Percentiles rank a stretch among this genome's conserved stretches.
Conservation (phyloP, 2,797 vertebrate species). For the Enteromius mattozi region DNA sequence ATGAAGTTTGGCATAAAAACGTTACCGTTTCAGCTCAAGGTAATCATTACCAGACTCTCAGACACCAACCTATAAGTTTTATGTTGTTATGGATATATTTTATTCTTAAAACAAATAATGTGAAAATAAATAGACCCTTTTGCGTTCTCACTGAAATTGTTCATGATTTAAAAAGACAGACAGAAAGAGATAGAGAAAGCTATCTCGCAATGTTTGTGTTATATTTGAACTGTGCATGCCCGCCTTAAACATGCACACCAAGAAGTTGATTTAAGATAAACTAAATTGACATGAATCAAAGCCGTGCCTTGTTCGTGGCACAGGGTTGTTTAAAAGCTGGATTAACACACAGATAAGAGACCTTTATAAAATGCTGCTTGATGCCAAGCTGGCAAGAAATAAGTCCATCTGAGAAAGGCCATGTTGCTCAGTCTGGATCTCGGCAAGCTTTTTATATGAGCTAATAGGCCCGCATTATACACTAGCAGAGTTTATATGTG, state of each 20-base stretch:
- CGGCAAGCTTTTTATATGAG: constrained; percentile 8
- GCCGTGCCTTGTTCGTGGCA: background rate
- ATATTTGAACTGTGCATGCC: constrained; percentile 7
- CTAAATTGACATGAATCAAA: constrained; percentile 17
- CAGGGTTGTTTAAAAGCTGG: constrained; percentile 43
- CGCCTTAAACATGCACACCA: constrained; percentile 14
- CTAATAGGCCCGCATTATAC: background rate
- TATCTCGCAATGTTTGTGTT: constrained; percentile 25
- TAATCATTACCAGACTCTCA: constrained; percentile 15
- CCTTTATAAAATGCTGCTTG: constrained; percentile 14
- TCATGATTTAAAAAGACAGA: background rate
- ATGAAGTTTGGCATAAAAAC: background rate
- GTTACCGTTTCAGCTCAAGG: background rate
- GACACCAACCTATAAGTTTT: background rate
- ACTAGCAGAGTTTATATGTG: constrained; percentile 8
- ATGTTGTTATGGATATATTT: constrained; percentile 20
- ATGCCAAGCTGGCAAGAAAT: constrained; percentile 39
- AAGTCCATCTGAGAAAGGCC: background rate
- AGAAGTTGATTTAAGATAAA: constrained; percentile 37
- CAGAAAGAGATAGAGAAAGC: background rate
- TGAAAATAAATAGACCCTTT: background rate
- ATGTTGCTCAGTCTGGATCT: background rate
- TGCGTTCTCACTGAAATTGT: background rate
- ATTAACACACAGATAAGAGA: constrained; percentile 42
- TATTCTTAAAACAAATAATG: background rate